These are phyloP conservation scores for Bugula neritina DNA, from an alignment of 2,888 invertebrate species.

Conservation along the genomic window DNA sequence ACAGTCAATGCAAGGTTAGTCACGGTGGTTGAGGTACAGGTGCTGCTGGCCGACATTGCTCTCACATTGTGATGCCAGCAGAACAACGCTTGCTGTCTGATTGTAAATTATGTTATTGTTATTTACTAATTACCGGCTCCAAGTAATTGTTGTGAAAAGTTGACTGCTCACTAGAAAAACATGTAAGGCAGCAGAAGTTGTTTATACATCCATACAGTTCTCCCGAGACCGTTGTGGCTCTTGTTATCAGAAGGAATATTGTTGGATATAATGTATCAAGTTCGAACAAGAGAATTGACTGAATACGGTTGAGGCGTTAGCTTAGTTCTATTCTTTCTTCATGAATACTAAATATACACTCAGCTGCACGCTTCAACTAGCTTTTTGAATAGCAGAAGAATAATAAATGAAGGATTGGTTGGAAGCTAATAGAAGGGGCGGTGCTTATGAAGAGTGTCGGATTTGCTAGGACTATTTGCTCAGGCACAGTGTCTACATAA, in stretches of 20 bases:
- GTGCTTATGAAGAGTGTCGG: no score
- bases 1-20: slow-evolving; percentile 3
- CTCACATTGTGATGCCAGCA: neutral
- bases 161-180: neutral
- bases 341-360: neutral
- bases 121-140: neutral
- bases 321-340: neutral
- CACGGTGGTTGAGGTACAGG: neutral
- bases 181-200: neutral
- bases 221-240: neutral
- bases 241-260: no score
- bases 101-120: neutral
- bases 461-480: no score
- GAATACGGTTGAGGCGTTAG: neutral
- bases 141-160: neutral
- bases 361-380: neutral
- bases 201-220: neutral
- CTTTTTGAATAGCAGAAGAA: neutral
- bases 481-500: no score
- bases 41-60: slow-evolving; percentile 26
- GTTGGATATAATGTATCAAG: neutral
- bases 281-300: neutral
- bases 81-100: neutral
- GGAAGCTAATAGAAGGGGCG: no score
- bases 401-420: no score